Evolutionary conservation across 2,888 invertebrate genomes (phyloP), one percentile per base, ranked within the genome.

Genomic region (Taphrorychus bicolor): DNA sequence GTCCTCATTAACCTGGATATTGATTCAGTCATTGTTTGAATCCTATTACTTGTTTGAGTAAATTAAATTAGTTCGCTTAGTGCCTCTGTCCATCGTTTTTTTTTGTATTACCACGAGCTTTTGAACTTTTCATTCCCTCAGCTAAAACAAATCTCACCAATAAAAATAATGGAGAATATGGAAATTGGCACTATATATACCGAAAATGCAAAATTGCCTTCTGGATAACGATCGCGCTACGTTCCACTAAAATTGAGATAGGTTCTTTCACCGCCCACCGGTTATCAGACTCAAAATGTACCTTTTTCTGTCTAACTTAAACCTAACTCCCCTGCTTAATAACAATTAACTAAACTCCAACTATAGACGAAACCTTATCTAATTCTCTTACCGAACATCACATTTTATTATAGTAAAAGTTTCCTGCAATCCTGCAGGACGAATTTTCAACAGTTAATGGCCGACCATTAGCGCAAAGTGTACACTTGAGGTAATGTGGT

Each of bases 391-490:
- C 32, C 11, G 32, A 32, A 32, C 32, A 32, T 32, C 45, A 45
- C 14, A 45, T 53, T 53, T 22, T 53, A 53, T 53, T 22, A 24
- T 14, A 40, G 18, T 22, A 51, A 59, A 61, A 40, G 41, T 45
- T 53, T 22, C 53, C 51, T 45, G 22, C 23, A 56, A 18, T 56
- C 62, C 56, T 32, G 16, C 17, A 61, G 45, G 62, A 54, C 49
- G 19, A 52, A 62, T 62, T 49, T 49, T 56, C 14, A 56, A 62
- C 62, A 48, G 18, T 54, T 62, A 62, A 62, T 56, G 62, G 49
- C 32, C 14, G 17, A 45, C 62, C 62, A 56, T 62, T 62, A 62
- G 48, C 19, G 56, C 22, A 54, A 62, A 62, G 40, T 40, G 56
- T 54, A 40, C 14, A 45, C 62, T 62, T 56, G 45, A 32, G 23